phyloP scores from a whole-genome alignment of 2,797 vertebrate species.

The Sebastes oblongus region DNA sequence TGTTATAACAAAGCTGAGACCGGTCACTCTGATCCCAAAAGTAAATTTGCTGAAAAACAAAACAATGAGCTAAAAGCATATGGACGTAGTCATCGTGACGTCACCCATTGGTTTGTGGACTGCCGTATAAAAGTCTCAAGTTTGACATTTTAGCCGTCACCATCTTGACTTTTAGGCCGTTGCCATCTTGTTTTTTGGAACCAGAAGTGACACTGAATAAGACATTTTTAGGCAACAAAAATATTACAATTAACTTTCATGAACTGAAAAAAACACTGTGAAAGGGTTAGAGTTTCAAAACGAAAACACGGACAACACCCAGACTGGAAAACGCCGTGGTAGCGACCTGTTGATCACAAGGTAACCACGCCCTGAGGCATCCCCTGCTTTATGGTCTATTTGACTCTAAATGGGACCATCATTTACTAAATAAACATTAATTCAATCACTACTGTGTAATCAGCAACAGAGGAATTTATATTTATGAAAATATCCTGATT shows the following conservation, averaged over 20 bases:
- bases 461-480: background rate
- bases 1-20: background rate
- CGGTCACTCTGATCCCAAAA: background rate
- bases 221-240: too few relatives aligned
- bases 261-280: too few relatives aligned
- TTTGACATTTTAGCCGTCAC: background rate
- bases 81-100: background rate
- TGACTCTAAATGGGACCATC: too few relatives aligned
- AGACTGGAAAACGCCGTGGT: too few relatives aligned
- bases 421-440: too few relatives aligned
- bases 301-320: too few relatives aligned
- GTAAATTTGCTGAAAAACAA: background rate
- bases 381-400: too few relatives aligned
- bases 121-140: background rate
- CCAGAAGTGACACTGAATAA: too few relatives aligned
- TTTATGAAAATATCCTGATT: constrained; percentile 8
- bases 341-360: too few relatives aligned
- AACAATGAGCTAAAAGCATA: background rate
- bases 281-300: too few relatives aligned
- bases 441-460: background rate
- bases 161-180: background rate
- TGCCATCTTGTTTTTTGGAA: background rate
- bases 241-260: too few relatives aligned
- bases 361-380: too few relatives aligned
- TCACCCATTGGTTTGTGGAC: background rate